Base-by-base conservation (phyloP, 2,113 vertebrate species). In the Arvicanthis niloticus region DNA sequence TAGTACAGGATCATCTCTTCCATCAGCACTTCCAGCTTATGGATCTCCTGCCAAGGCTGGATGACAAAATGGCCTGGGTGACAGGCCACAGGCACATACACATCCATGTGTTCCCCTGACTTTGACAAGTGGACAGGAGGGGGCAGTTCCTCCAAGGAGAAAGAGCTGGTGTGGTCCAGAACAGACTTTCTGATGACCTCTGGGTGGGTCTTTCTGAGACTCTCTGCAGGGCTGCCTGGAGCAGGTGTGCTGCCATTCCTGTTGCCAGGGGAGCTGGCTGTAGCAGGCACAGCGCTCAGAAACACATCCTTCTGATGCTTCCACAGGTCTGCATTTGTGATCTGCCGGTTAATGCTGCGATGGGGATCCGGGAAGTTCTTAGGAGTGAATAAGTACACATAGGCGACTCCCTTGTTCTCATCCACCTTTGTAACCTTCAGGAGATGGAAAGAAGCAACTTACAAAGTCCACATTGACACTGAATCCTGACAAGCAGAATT, bases 1-100 rank as follows among this genome's bases (percentile, higher is more conserved):
- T 99, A 99, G 96, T 99, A 99, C 2, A 99, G 98, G 75, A 99
- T 98, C 99, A 99, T 99, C 97, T 99, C 99, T 77, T 99, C 99
- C 99, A 99, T 99, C 65, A 99, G 95, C 76, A 99, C 99, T 17
- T 99, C 99, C 96, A 99, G 98, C 73, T 99, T 99, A 96, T 99
- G 99, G 42, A 99, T 98, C 82, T 99, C 99, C 96, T 99, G 98
- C 99, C 99, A 99, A 2, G 98, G 99, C 98, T 99, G 99, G 95
- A 99, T 97, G 96, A 99, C 99, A 96, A 99, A 99, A 98, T 99
- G 99, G 51, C 99, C 99, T 0, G 99, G 99, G 97, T 99, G 99
- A 96, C 99, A 99, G 80, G 99, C 99, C 96, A 99, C 99, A 0
- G 99, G 99, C 90, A 99, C 99, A 3, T 99, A 99, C 67, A 99